Base-by-base conservation (phyloP, 2,888 invertebrate species). In the Lepas anatifera region DNA sequence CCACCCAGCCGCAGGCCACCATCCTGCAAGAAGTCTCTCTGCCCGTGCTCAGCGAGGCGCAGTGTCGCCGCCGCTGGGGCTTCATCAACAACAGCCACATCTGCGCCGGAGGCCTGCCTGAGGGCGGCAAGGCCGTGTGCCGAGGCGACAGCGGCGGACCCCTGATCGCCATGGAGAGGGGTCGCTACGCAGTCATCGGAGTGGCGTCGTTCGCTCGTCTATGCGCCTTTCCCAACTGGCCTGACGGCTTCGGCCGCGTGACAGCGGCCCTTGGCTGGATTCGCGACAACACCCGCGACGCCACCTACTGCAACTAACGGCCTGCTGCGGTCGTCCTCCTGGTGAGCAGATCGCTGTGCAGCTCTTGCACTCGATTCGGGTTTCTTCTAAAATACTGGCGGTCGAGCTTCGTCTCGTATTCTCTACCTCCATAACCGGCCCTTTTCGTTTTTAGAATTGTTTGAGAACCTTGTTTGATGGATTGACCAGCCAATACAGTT, bases 141-240 rank as follows among this genome's bases (percentile, higher is more conserved):
- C 6, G 3, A 0, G 68, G 68, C 6, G 68, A 68, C 35, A 41
- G 41, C 27, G 68, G 68, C 22, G 68, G 68, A 7, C 68, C 68
- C 27, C 35, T 68, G 27, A 27, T 68, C 32, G 66, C 68, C 29
- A 10, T 68, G 16, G 68, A 68, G 52, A 66, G 13, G 27, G 50
- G 68, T 64, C 29, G 35, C 64, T 48, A 66, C 25, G 18, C 52
- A 2, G 27, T 68, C 27, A 52, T 52, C 18, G 68, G 48, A 10
- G 66, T 48, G 25, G 68, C 66, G 1, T 66, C 64, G 8, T 68
- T n/a, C 25, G 63, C 25, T 7, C 29, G 22, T 4, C 25, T 18
- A 11, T 68, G 68, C 35, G 50, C 48, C 48, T 11, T 22, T 18
- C 68, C 37, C 37, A 27, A 22, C 39, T 13, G 22, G 11, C 68